Conservation (phyloP, 2,797 vertebrate genomes). For the Champsocephalus gunnari region DNA sequence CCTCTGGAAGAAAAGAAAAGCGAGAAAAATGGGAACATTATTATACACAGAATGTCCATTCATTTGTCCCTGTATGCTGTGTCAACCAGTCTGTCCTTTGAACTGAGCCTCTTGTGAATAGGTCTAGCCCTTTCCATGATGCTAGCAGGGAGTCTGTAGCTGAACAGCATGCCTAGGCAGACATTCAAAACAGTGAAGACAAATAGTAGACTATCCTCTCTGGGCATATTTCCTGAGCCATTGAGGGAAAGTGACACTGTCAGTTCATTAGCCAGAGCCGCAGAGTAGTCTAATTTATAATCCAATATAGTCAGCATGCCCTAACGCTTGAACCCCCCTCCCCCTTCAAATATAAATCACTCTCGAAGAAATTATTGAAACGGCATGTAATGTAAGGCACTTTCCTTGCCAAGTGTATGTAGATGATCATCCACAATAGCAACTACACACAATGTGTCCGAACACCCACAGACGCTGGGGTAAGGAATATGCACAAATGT, state of each 20-base stretch:
- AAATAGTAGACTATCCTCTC: neutral
- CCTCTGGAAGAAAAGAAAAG: constrained; percentile 82
- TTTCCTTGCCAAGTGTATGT: neutral
- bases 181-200: neutral
- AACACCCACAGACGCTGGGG: neutral
- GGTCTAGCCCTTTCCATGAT: neutral
- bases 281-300: neutral
- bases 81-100: neutral
- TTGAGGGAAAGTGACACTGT: neutral
- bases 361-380: neutral
- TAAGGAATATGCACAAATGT: neutral
- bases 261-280: neutral
- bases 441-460: neutral
- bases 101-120: neutral
- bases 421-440: neutral
- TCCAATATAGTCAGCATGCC: neutral
- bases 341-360: neutral
- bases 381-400: neutral
- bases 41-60: neutral
- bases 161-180: neutral
- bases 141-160: neutral
- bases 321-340: no score
- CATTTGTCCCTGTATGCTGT: neutral
- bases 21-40: neutral
- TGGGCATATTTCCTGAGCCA: neutral